Evolutionary conservation across 2,888 invertebrate species (phyloP).

Genomic region (Schrankia costaestrigalis): DNA sequence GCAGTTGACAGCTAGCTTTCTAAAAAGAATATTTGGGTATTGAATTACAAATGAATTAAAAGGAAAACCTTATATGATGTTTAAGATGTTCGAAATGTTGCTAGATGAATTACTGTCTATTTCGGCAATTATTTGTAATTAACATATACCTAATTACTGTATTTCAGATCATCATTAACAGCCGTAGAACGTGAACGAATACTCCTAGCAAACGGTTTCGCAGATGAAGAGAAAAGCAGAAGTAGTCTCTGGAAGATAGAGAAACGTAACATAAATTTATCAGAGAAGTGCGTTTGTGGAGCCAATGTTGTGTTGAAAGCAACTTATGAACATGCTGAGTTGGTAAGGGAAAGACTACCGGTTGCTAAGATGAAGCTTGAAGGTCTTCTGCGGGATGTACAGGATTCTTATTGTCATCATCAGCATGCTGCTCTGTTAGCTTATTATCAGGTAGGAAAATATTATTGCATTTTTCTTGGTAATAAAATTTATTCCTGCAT

Average conservation of each 20-base stretch:
- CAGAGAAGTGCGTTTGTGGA: conserved; percentile 54
- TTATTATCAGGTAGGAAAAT: conserved; percentile 54
- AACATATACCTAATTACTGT: background rate
- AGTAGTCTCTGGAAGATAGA: conserved; percentile 56
- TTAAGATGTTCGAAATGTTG: no score
- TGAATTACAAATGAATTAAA: background rate
- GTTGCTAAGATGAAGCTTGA: conserved; percentile 57
- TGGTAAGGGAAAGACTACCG: conserved; percentile 54
- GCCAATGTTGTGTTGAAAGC: conserved; percentile 41
- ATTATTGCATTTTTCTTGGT: no score
- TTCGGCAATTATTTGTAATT: background rate
- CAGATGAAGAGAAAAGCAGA: conserved; percentile 54
- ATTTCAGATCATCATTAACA: conserved; percentile 55
- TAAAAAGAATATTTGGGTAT: background rate
- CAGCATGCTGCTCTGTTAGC: conserved; percentile 62
- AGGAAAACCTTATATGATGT: no score
- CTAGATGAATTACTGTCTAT: no score
- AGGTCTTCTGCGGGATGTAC: conserved; percentile 52
- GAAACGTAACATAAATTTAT: conserved; percentile 36
- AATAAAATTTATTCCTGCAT: no score
- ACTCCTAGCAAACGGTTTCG: conserved; percentile 43
- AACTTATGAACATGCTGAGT: conserved; percentile 54
- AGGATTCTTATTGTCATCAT: conserved; percentile 68
- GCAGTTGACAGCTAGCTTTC: background rate
- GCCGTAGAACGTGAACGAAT: conserved; percentile 58